Percentiles rank a stretch among this genome's conserved stretches.
phyloP scores from a whole-genome alignment of 1,140 invertebrate genomes.

The Propsilocerus akamusi region DNA sequence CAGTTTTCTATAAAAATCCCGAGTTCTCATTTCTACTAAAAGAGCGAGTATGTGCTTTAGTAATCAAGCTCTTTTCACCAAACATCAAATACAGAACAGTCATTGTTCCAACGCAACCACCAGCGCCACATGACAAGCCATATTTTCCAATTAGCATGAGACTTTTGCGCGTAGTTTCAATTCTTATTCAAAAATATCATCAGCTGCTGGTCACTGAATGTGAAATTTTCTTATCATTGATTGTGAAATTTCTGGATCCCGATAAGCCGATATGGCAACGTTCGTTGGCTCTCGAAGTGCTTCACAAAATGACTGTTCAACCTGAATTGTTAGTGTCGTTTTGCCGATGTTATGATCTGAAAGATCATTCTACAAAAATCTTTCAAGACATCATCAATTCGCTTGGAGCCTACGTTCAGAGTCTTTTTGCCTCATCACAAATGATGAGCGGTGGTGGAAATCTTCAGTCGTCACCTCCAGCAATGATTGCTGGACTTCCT shows the following conservation, averaged over 20 bases:
- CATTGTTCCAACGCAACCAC: slow-evolving; percentile 29
- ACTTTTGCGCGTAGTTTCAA: slow-evolving; percentile 76
- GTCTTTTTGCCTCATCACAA: slow-evolving; percentile 54
- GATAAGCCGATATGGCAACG: slow-evolving; percentile 94
- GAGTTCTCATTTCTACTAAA: slow-evolving; percentile 92
- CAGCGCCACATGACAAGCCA: slow-evolving; percentile 65
- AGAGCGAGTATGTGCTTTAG: slow-evolving; percentile 89
- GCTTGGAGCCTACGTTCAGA: slow-evolving; percentile 87
- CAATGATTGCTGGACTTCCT: slow-evolving; percentile 43
- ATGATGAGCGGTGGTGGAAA: slow-evolving; percentile 10
- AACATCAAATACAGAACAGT: slow-evolving; percentile 77
- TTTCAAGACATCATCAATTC: slow-evolving; percentile 93
- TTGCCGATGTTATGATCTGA: slow-evolving; percentile 86
- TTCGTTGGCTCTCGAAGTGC: slow-evolving; percentile 82
- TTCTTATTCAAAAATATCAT: slow-evolving; percentile 89
- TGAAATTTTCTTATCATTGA: slow-evolving; percentile 92
- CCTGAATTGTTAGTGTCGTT: slow-evolving; percentile 76
- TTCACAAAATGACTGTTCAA: slow-evolving; percentile 85
- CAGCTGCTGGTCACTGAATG: slow-evolving; percentile 85
- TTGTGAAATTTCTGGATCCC: slow-evolving; percentile 92
- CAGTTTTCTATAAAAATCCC: slow-evolving; percentile 83
- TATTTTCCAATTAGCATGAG: slow-evolving; percentile 95
- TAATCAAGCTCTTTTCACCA: slow-evolving; percentile 95
- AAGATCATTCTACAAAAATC: slow-evolving; percentile 81
- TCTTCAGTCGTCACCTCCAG: slow-evolving; percentile 12